phyloP scores from a whole-genome alignment of 2,113 vertebrate species.

The Serinus canaria region DNA sequence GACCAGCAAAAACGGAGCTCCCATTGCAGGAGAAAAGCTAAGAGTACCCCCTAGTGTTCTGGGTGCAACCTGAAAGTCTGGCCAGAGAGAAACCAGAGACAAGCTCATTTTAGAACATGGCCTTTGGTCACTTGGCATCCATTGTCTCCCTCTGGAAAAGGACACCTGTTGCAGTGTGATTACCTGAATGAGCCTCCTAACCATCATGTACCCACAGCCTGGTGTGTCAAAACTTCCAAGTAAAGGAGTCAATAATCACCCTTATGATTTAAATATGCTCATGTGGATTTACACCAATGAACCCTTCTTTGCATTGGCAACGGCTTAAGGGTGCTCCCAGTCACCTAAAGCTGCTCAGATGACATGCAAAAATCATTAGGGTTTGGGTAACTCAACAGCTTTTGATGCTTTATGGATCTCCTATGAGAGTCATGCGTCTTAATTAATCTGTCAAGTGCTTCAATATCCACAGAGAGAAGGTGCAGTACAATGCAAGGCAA shows the following conservation, averaged over 20 bases:
- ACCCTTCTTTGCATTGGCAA: background rate
- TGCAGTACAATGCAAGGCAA: background rate
- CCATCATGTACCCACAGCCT: background rate
- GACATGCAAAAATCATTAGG: background rate
- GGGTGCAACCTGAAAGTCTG: background rate
- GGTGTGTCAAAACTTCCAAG: background rate
- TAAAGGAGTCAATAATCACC: background rate
- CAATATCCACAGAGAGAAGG: background rate
- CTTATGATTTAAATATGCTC: background rate
- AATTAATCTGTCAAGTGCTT: conserved; percentile 28
- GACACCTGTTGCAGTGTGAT: background rate
- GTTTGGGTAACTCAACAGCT: background rate
- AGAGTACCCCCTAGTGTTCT: conserved; percentile 26
- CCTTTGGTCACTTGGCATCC: background rate
- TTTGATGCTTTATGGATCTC: background rate
- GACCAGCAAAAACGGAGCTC: background rate
- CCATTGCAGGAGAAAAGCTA: background rate
- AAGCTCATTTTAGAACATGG: background rate
- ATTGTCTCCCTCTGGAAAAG: background rate
- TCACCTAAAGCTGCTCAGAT: background rate
- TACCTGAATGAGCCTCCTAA: background rate
- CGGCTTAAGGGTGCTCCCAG: background rate
- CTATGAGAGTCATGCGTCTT: background rate
- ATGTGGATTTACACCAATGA: background rate
- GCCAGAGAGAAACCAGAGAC: background rate